phyloP scores from a whole-genome alignment of 92 coral and sea anemone species.

The Hydrozoanthus gracilis region DNA sequence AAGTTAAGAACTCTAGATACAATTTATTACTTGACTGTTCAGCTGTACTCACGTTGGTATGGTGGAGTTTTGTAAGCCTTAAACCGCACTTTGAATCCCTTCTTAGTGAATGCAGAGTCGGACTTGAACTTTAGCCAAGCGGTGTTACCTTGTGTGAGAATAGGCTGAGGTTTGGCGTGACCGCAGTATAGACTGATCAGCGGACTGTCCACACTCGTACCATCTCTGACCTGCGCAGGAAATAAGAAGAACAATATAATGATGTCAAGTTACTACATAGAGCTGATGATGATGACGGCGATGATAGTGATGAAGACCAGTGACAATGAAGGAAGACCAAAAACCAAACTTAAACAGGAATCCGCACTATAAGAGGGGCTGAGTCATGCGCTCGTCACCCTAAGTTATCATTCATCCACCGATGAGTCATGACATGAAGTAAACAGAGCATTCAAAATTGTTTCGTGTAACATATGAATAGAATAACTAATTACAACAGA shows the following conservation, averaged over 20 bases:
- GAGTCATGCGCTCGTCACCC: too few relatives aligned
- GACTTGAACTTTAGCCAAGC: constrained; percentile 45
- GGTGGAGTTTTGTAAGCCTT: constrained; percentile 25
- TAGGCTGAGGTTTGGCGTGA: not conserved
- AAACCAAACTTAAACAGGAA: too few relatives aligned
- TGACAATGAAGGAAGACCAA: not conserved
- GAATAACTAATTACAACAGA: too few relatives aligned
- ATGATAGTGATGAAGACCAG: not conserved
- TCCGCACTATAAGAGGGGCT: too few relatives aligned
- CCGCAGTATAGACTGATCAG: constrained; percentile 33
- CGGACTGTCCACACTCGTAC: not conserved
- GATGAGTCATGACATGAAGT: too few relatives aligned
- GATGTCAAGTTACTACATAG: too few relatives aligned
- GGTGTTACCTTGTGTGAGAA: constrained; percentile 25
- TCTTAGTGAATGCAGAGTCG: constrained; percentile 32
- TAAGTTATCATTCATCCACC: too few relatives aligned
- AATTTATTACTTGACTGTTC: not conserved
- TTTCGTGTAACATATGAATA: too few relatives aligned
- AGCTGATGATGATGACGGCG: not conserved
- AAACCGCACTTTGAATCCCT: constrained; percentile 33
- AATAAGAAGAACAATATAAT: not conserved
- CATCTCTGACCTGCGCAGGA: constrained; percentile 22
- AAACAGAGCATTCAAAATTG: too few relatives aligned
- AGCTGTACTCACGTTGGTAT: constrained; percentile 5
- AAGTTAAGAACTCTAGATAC: too few relatives aligned